Evolutionary conservation across 2,113 vertebrate genomes (phyloP), one percentile per base, ranked within the genome.

Genomic region (Chloebia gouldiae): DNA sequence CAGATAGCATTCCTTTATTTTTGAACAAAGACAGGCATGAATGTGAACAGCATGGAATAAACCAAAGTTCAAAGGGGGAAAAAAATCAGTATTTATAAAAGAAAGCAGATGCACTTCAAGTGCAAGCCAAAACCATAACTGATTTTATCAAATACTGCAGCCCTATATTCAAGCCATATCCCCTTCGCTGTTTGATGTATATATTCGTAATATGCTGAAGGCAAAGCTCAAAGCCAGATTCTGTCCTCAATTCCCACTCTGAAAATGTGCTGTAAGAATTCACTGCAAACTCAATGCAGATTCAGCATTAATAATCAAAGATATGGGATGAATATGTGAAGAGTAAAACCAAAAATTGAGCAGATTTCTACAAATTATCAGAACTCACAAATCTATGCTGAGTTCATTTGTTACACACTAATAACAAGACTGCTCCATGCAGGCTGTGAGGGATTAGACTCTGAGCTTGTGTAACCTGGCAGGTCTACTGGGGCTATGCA

Each of bases 1-100:
- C 95, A 97, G 90, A 95, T 95, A 90, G 83, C 76, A 93, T 82
- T 76, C 77, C 69, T 91, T 91, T 45, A 19, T 69, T 94, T 91
- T 39, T 70, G 50, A 95, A 93, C 3, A 20, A 69, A 96, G 82
- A 7, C 0, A 94, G 56, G 73, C 69, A 89, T 69, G 83, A 96
- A 65, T 89, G 65, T 0, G 0, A 96, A 78, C 45, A 91, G 83
- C 50, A 51, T 69, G 77, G 80, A 95, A 93, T 65, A 92, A 94
- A 92, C 84, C 53, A 75, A 93, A 93, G 90, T 95, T 97, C 94
- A 95, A 94, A 95, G 71, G 33, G 23, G 15, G 49, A 87, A 71
- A 72, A 10, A 44, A 69, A 49, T n/a, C 59, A 85, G 20, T 90
- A 86, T 92, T 95, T 94, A 90, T 96, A 96, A 96, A 94, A 92